A percentile compares a stretch with the other conserved stretches of the same genome.
Evolutionary conservation across 2,888 invertebrate species (phyloP).

Genomic region (Drosophila parthenogenetica): DNA sequence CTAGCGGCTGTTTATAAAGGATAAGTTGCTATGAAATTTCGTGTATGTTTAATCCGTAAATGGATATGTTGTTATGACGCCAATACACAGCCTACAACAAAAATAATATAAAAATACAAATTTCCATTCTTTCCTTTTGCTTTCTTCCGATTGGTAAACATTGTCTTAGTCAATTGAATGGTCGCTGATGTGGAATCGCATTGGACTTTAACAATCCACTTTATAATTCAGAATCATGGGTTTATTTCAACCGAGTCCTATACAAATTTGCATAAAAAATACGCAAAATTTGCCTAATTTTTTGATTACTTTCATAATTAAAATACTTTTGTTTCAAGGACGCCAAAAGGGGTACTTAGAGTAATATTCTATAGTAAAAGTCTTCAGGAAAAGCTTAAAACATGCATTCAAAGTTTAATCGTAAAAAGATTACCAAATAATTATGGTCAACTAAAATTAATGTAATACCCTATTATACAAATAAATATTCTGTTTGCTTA

Average conservation of each 20-base stretch:
- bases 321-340: constrained; percentile 11
- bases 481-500: constrained; percentile 14
- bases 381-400: not conserved
- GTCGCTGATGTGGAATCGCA: constrained; percentile 30
- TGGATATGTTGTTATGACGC: constrained; percentile 73
- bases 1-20: constrained; percentile 77
- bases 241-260: constrained; percentile 21
- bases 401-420: not conserved
- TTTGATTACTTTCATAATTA: constrained; percentile 32
- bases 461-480: not conserved
- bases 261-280: constrained; percentile 31
- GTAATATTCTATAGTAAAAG: too few species aligned
- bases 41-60: constrained; percentile 75
- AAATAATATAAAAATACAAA: constrained; percentile 25
- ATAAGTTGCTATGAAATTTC: constrained; percentile 71
- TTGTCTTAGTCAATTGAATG: constrained; percentile 39
- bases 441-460: not conserved
- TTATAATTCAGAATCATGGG: constrained; percentile 13
- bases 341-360: too few species aligned
- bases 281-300: constrained; percentile 15
- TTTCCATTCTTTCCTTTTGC: constrained; percentile 24
- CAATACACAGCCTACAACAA: constrained; percentile 31
- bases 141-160: constrained; percentile 35
- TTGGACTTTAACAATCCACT: constrained; percentile 27
- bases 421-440: too few species aligned